Evolutionary conservation across 2,888 invertebrate species (phyloP), one percentile per base, ranked within the genome.

Genomic region (Hirtodrosophila confusa): DNA sequence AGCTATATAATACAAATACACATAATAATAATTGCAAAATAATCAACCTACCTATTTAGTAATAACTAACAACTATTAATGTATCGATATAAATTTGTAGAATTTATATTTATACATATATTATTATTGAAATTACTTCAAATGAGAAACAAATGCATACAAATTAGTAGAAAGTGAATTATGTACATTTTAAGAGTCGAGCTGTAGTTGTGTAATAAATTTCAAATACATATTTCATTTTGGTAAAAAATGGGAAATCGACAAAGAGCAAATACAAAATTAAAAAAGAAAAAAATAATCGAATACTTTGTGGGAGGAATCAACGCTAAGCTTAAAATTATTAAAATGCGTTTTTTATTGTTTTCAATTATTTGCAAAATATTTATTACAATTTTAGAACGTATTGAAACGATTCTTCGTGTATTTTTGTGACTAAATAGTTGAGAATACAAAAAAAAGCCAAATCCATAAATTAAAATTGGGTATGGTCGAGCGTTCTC

Each of bases 11-110:
- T 45, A 70, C 54, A 71, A 49, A 49, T 45, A 75, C 41, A 62
- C 49, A 48, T 53, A 48, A 53, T 53, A 63, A 39, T 57, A 84
- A 69, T 71, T 65, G 68, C 75, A 60, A 73, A 86, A 68, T 86
- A 88, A 80, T 86, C 75, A 80, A 71, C 80, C 86, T 87, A 82
- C 77, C 88, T 76, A 85, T 66, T 86, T 87, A 82, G 88, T 69
- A 79, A 87, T 88, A 78, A 72, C 51, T 86, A 78, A 72, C 51
- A 80, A 68, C 57, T 57, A 70, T 40, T 61, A 72, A 82, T 43
- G 61, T 65, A 73, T 75, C 56, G 50, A 76, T 80, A 80, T 78
- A 80, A 68, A 82, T 87, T 68, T 78, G 67, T 76, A 88, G 86
- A 88, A 83, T 83, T 82, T 85, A 87, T 85, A 85, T 83, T 65